phyloP scores from a whole-genome alignment of 2,888 invertebrate species.

The Callinectes sapidus region DNA sequence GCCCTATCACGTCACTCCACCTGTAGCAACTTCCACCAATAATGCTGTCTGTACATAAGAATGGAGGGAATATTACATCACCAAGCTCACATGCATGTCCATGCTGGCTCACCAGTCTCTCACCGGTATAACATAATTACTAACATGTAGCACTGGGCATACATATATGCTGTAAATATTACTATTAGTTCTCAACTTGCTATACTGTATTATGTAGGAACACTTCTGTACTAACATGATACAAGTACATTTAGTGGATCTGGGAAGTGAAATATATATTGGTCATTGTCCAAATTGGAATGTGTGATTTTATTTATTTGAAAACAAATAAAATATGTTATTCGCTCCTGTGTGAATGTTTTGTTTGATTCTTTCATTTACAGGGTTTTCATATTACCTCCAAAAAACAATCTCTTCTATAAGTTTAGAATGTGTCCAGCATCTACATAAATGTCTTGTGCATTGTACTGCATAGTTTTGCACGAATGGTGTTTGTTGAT shows the following conservation, averaged over 20 bases:
- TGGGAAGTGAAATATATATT: neutral
- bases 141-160: neutral
- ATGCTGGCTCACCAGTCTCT: neutral
- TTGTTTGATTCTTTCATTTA: neutral
- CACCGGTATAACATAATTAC: neutral
- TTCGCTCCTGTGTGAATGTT: neutral
- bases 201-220: neutral
- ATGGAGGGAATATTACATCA: neutral
- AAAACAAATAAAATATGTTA: neutral
- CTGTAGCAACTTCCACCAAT: neutral
- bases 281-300: neutral
- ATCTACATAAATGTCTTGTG: constrained; percentile 19
- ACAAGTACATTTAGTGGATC: neutral
- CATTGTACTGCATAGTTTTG: constrained; percentile 19
- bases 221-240: neutral
- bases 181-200: neutral
- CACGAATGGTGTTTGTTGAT: neutral
- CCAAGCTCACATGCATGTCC: constrained; percentile 9
- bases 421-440: neutral
- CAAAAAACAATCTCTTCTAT: neutral
- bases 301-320: neutral
- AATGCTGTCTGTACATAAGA: constrained; percentile 10
- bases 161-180: constrained; percentile 4
- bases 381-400: neutral
- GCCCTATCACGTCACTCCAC: neutral